Evolutionary conservation across 2,888 invertebrate species (phyloP).

Genomic region (Cotesia congregata): DNA sequence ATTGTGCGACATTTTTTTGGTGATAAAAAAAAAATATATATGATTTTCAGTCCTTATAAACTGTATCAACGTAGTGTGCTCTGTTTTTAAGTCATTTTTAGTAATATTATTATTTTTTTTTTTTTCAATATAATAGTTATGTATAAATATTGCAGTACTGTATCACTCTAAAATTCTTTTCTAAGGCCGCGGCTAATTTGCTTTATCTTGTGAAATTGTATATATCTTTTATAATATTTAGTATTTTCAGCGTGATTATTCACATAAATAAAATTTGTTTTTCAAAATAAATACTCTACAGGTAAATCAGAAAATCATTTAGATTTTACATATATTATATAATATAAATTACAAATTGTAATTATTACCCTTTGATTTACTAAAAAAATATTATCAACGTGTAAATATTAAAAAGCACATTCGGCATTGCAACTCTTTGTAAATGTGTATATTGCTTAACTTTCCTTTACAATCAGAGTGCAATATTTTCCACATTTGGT

Average conservation of each 20-base stretch:
- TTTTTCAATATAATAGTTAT: background rate
- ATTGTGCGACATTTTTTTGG: conserved; percentile 30
- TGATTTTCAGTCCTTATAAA: background rate
- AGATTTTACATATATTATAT: conserved; percentile 40
- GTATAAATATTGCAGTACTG: conserved; percentile 17
- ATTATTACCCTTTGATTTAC: background rate
- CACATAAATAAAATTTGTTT: background rate
- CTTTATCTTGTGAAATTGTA: background rate
- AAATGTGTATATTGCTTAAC: background rate
- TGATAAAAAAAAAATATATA: background rate
- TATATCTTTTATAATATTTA: background rate
- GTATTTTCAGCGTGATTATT: background rate
- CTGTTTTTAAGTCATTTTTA: background rate
- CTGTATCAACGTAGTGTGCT: background rate
- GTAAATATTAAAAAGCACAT: conserved; percentile 54
- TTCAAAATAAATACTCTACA: conserved; percentile 16
- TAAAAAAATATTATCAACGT: conserved; percentile 23
- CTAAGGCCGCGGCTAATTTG: conserved; percentile 24
- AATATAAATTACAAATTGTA: conserved; percentile 44
- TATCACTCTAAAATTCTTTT: conserved; percentile 7
- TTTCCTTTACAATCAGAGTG: background rate
- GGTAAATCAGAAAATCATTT: conserved; percentile 11
- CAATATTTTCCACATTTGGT: conserved; percentile 6
- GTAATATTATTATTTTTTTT: background rate
- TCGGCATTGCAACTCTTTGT: conserved; percentile 35